Base-by-base conservation (phyloP, 2,113 vertebrate genomes). In the Leptobrachium leishanense region DNA sequence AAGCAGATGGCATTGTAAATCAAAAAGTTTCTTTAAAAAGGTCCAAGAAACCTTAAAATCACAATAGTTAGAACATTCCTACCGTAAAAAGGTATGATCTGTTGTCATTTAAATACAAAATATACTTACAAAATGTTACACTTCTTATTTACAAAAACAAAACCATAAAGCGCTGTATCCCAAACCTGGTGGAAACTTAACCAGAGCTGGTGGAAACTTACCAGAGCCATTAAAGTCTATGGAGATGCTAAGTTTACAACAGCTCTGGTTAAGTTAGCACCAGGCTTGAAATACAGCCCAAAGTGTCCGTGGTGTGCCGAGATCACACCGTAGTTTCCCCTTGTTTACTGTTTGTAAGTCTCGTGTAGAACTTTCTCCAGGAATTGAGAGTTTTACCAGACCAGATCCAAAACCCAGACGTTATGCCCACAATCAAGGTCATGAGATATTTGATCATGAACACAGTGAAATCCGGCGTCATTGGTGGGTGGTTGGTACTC, bases 371-470 rank as follows among this genome's bases (percentile, higher is more conserved):
- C 91, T 96, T 96, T 86, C 96, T 95, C 96, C 96, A 98, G 6
- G 96, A 98, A 86, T 95, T 97, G 5, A 99, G 95, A 0, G 97
- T 99, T 92, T 99, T 99, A 46, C 97, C 97, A 0, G 97, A 99
- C 97, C 97, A 99, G 91, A 99, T 98, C 97, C 97, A 99, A 90
- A 98, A 98, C 44, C 97, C 97, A 0, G 97, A 99, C 2, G 97
- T 99, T 91, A 99, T 99, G 83, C 97, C 97, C 87, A 99, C 97
- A 0, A 99, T 98, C 82, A 99, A 92, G 2, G 95, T 98, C 97
- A 99, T 98, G 81, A 99, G 96, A 86, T 99, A 99, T 81, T 98
- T 98, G 86, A 99, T 98, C 97, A 99, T 99, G 90, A 97, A 98
- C 89, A 99, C 96, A 0, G 97, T 98, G 90, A 98, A 98, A 89